Evolutionary conservation across 2,113 vertebrate genomes (phyloP), one percentile per base, ranked within the genome.

Genomic region (Castor canadensis): DNA sequence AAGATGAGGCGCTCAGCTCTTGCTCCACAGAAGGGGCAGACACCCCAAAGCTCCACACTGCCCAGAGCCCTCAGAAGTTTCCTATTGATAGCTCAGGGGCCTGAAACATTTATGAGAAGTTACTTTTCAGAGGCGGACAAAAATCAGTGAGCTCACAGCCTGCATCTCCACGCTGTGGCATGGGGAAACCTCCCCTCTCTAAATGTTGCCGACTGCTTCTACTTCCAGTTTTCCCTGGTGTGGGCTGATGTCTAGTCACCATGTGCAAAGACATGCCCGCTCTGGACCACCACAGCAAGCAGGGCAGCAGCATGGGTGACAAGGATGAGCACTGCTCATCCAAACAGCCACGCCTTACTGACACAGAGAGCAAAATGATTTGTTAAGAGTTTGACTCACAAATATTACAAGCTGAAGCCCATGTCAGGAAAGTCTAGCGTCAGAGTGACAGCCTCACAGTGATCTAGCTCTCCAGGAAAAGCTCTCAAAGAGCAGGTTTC

Each of bases 201-300:
- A 2, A 30, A 2, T 15, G 5, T 16, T 62, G 45, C 45, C 0
- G 6, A 24, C 32, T 3, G 0, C 7, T 26, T 10, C 45, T 10
- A 35, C 3, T 40, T 32, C 10, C 52, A 52, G 16, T 16, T 35
- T 11, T 85, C n/a, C 15, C 64, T 26, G 66, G 6, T 40, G 32
- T 62, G 77, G 45, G 20, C 6, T 62, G 28, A 3, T 43, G n/a
- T n/a, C 67, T 26, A 19, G 47, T 30, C 3, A 62, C 38, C 35
- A 66, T 40, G 2, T 0, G 5, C 17, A n/a, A 52, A 62, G 3
- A 52, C 76, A 71, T 8, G 66, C 54, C 8, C 12, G 47, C 40
- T 60, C 7, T 5, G 52, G 66, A 49, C 58, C 72, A 62, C 40
- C 10, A 10, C 4, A 47, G 0, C 35, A 32, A 6, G 20, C 69